Base-by-base conservation (phyloP, 2,113 vertebrate genomes). In the Mormoops blainvillei region DNA sequence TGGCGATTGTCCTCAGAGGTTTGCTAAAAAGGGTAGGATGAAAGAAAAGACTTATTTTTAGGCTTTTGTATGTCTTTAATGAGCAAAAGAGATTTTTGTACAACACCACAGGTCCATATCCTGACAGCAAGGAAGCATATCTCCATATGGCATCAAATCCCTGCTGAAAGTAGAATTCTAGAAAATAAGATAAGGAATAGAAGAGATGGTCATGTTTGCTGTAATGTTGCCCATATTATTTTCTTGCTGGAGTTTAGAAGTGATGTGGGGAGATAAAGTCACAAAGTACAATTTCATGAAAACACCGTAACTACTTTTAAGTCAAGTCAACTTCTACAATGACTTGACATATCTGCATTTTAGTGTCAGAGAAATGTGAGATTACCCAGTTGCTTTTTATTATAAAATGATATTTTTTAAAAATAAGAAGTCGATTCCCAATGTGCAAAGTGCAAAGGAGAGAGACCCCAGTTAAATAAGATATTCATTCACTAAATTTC, bases 11-110 rank as follows among this genome's bases (percentile, higher is more conserved):
- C 67, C 88, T 96, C 77, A 86, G 87, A 96, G 80, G 65, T 86
- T 95, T 94, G 78, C 80, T 92, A 58, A 93, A 96, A 96, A 94
- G 65, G 82, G n/a, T 82, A 95, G 87, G 63, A 91, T 89, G 77
- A 96, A 96, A 91, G 85, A 92, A n/a, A 74, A 71, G 18, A 19
- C 84, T 88, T 97, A 96, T 89, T 97, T 98, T 97, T 95, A 95
- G 65, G 36, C 54, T 94, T 93, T 94, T 70, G 58, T 88, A 65
- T 24, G 20, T 41, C 56, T 97, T 97, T 96, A 95, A 96, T 92
- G 92, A 95, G 89, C 87, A 90, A 77, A 96, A 76, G 58, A 50
- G 91, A 94, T 33, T 95, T 95, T 94, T 96, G 70, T 92, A 43
- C 45, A 87, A 7, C 77, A 87, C 68, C 80, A 45, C 70, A 68